phyloP scores from a whole-genome alignment of 2,113 vertebrate species.

The Rhineura floridana region DNA sequence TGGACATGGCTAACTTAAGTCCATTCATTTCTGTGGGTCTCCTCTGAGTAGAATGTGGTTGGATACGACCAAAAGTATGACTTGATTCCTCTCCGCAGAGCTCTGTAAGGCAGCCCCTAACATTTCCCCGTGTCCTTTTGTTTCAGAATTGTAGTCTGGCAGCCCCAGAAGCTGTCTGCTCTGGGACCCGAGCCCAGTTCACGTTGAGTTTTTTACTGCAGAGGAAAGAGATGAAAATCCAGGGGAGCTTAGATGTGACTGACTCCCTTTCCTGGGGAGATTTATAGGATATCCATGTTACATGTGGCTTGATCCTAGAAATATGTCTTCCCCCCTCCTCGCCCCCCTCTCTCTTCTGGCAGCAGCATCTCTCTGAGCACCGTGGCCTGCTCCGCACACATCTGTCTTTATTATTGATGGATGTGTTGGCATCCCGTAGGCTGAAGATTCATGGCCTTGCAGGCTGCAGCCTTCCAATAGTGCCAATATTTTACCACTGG shows the following conservation, averaged over 20 bases:
- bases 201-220: not conserved
- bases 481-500: constrained; percentile 44
- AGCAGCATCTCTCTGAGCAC: constrained; percentile 1
- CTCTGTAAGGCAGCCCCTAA: no score
- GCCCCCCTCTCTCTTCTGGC: constrained; percentile 7
- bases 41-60: no score
- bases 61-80: no score
- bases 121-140: not conserved
- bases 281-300: constrained; percentile 48
- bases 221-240: constrained; percentile 25
- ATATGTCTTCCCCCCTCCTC: constrained; percentile 46
- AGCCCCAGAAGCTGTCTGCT: not conserved
- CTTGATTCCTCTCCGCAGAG: no score
- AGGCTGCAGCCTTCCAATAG: constrained; percentile 19
- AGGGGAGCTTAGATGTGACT: constrained; percentile 34
- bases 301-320: constrained; percentile 48
- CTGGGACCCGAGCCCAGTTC: not conserved
- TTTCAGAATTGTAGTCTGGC: not conserved
- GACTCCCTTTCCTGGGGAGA: constrained; percentile 40
- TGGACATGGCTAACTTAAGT: no score
- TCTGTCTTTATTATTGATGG: constrained; percentile 56
- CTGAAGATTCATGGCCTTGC: constrained; percentile 17
- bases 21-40: no score
- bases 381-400: constrained; percentile 39
- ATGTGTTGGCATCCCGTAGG: constrained; percentile 41